Conservation (phyloP, 1,140 invertebrate species). For the Dufourea novaeangliae region DNA sequence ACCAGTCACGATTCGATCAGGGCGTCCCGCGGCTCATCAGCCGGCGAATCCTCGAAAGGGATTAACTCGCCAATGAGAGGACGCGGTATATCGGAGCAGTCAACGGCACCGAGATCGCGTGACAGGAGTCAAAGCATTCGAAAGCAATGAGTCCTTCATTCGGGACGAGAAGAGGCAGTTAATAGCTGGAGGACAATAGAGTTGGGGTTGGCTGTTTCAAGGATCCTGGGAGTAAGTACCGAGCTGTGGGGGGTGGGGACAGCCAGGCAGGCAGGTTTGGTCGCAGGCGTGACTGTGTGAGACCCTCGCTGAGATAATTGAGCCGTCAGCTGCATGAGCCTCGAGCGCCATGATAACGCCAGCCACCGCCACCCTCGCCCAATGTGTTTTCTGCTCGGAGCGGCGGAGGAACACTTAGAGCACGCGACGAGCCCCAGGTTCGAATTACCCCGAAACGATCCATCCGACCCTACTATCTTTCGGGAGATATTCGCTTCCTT, state of each 20-base stretch:
- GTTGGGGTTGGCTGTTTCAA: slow-evolving; percentile 67
- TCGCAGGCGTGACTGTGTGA: slow-evolving; percentile 73
- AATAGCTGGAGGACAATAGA: slow-evolving; percentile 72
- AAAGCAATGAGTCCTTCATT: slow-evolving; percentile 70
- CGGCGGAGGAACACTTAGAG: slow-evolving; percentile 62
- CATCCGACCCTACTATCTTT: neutral
- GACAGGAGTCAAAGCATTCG: slow-evolving; percentile 73
- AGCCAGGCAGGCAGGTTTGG: slow-evolving; percentile 37
- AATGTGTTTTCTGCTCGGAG: slow-evolving; percentile 52
- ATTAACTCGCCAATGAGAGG: slow-evolving; percentile 58
- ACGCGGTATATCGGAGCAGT: slow-evolving; percentile 56
- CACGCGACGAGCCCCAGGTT: slow-evolving; percentile 58
- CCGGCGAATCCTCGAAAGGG: slow-evolving; percentile 38
- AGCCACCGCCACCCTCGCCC: slow-evolving; percentile 50
- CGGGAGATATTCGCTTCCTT: neutral
- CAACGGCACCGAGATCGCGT: slow-evolving; percentile 58
- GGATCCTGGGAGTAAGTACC: slow-evolving; percentile 59
- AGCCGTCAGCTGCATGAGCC: slow-evolving; percentile 77
- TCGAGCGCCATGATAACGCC: slow-evolving; percentile 73
- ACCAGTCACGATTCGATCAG: neutral
- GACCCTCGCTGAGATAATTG: slow-evolving; percentile 75
- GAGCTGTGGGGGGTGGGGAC: slow-evolving; percentile 22
- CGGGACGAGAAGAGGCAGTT: slow-evolving; percentile 63
- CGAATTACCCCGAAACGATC: slow-evolving; percentile 63
- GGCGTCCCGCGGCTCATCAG: neutral